Percentiles rank a stretch among this genome's conserved stretches.
phyloP scores from a whole-genome alignment of 2,888 invertebrate species.

The Neoascia interrupta region DNA sequence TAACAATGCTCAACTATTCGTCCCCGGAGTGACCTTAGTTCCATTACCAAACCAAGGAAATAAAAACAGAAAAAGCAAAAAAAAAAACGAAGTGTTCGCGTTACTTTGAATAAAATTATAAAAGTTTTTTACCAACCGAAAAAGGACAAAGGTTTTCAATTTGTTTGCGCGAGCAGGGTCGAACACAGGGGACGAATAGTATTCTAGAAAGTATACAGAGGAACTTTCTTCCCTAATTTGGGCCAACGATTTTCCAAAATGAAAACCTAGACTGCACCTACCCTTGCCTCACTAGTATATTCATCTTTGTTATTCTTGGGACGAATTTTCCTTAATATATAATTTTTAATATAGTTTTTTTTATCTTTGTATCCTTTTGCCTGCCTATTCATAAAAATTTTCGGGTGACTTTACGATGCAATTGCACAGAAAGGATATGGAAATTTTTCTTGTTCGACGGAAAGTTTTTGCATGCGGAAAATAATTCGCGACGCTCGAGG shows the following conservation, averaged over 20 bases:
- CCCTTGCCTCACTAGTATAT: too few relatives aligned
- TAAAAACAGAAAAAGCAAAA: conserved; percentile 21
- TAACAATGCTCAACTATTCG: conserved; percentile 61
- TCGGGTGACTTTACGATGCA: conserved; percentile 64
- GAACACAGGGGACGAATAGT: background rate
- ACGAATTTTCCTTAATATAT: conserved; percentile 29
- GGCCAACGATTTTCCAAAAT: conserved; percentile 15
- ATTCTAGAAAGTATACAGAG: conserved; percentile 41
- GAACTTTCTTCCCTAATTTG: conserved; percentile 62
- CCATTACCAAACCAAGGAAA: conserved; percentile 27
- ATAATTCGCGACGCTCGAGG: conserved; percentile 56
- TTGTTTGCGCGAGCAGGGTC: conserved; percentile 34
- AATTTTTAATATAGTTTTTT: conserved; percentile 42
- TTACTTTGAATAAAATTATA: conserved; percentile 69
- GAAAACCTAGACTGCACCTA: too few relatives aligned
- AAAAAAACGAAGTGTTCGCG: conserved; percentile 62
- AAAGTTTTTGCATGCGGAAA: conserved; percentile 39
- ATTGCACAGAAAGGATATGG: conserved; percentile 66
- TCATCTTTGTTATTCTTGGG: conserved; percentile 52
- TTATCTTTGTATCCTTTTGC: conserved; percentile 6
- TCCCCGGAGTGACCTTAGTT: conserved; percentile 53
- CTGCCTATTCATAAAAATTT: conserved; percentile 59
- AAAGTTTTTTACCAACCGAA: conserved; percentile 59
- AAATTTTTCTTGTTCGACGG: conserved; percentile 18
- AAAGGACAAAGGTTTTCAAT: conserved; percentile 68